A percentile compares a stretch with the other conserved stretches of the same genome.
Conservation (phyloP, 2,888 invertebrate species). For the Euzophera pinguis region DNA sequence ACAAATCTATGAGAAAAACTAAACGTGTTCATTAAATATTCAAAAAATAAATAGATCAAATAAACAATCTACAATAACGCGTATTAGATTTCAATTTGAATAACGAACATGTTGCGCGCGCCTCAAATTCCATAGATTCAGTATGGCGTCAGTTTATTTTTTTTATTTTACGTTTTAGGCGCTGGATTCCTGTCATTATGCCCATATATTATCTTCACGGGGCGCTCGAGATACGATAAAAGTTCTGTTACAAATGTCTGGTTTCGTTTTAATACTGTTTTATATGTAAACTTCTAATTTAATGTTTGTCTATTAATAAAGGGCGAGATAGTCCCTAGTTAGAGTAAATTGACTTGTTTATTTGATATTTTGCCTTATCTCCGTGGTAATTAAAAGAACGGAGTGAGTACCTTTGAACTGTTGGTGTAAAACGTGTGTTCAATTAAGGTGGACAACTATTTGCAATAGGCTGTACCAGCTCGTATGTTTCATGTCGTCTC, state of each 20-base stretch:
- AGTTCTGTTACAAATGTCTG: conserved; percentile 44
- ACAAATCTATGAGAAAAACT: conserved; percentile 20
- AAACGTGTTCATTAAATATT: conserved; percentile 22
- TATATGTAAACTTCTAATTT: conserved; percentile 27
- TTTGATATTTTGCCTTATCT: conserved; percentile 12
- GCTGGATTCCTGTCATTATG: conserved; percentile 62
- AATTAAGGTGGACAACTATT: conserved; percentile 12
- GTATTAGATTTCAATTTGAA: conserved; percentile 28
- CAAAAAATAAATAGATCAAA: conserved; percentile 37
- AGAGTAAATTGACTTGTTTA: conserved; percentile 13
- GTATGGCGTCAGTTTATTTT: conserved; percentile 51
- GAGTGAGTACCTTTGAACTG: conserved; percentile 13
- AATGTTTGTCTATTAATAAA: conserved; percentile 22
- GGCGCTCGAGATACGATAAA: conserved; percentile 55
- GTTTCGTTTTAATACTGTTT: conserved; percentile 36
- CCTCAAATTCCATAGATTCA: conserved; percentile 57
- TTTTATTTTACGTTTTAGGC: conserved; percentile 42
- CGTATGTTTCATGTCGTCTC: neutral
- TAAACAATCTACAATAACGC: conserved; percentile 28
- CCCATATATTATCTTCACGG: conserved; percentile 62
- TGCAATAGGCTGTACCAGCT: conserved; percentile 1
- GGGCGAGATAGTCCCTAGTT: neutral
- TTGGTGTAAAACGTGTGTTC: conserved; percentile 9
- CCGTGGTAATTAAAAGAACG: neutral
- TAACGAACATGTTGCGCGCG: conserved; percentile 42